Evolutionary conservation across 2,797 vertebrate genomes (phyloP).

Genomic region (Synanceia verrucosa): DNA sequence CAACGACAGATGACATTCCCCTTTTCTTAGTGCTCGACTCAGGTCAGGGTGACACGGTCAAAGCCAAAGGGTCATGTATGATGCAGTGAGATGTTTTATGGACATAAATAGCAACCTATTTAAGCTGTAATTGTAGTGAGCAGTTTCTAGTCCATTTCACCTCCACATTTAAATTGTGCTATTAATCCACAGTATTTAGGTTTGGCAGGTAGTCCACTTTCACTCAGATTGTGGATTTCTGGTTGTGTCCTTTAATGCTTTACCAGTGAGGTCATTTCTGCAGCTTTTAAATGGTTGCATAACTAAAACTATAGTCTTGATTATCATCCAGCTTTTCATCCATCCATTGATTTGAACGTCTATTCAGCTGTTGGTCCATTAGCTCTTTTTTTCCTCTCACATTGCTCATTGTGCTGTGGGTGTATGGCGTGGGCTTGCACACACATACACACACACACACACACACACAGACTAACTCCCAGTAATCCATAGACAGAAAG

Average conservation of each 20-base stretch:
- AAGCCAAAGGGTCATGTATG: neutral
- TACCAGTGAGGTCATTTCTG: neutral
- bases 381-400: constrained; percentile 35
- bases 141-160: neutral
- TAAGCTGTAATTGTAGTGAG: neutral
- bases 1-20: neutral
- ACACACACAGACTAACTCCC: neutral
- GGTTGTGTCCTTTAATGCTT: neutral
- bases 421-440: constrained; percentile 56
- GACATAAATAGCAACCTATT: neutral
- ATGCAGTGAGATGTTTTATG: neutral
- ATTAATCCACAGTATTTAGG: neutral
- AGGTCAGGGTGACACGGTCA: constrained; percentile 6
- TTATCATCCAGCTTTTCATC: constrained; percentile 39
- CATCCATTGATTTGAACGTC: constrained; percentile 49
- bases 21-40: neutral
- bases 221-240: neutral
- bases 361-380: constrained; percentile 54
- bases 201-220: neutral
- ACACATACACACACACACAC: neutral
- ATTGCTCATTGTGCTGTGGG: constrained; percentile 53
- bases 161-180: neutral
- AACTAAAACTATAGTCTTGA: constrained; percentile 37
- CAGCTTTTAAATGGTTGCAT: constrained; percentile 50
- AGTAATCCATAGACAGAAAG: constrained; percentile 54